Evolutionary conservation across 2,888 invertebrate species (phyloP).

Genomic region (Corbicula japonica): DNA sequence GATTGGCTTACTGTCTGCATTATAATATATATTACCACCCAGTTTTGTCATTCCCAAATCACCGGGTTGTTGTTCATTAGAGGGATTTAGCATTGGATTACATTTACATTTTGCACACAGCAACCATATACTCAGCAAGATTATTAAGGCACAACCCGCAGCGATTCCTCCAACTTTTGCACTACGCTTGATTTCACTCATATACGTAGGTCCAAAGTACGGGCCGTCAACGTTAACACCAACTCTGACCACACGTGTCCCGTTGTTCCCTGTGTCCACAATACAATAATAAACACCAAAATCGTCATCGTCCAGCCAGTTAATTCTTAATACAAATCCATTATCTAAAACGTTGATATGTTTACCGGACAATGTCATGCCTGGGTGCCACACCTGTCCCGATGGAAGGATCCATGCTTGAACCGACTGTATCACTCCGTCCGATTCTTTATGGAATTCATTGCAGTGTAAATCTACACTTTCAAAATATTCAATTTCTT

Average conservation of each 20-base stretch:
- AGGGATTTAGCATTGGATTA: background rate
- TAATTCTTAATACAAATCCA: slow-evolving; percentile 55
- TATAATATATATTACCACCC: slow-evolving; percentile 32
- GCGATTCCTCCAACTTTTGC: slow-evolving; percentile 80
- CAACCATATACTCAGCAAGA: slow-evolving; percentile 11
- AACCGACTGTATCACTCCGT: slow-evolving; percentile 20
- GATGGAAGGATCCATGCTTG: slow-evolving; percentile 35
- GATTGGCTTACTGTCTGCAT: slow-evolving; percentile 23
- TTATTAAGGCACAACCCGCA: slow-evolving; percentile 57
- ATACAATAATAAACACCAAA: slow-evolving; percentile 78
- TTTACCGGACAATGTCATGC: background rate
- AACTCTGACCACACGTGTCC: slow-evolving; percentile 58
- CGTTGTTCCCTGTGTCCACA: slow-evolving; percentile 43
- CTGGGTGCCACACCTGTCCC: slow-evolving; percentile 3
- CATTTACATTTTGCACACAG: background rate
- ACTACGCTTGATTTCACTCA: slow-evolving; percentile 68
- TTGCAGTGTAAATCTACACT: slow-evolving; percentile 56
- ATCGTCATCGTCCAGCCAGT: slow-evolving; percentile 72
- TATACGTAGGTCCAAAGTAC: slow-evolving; percentile 65
- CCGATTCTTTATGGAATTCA: slow-evolving; percentile 25
- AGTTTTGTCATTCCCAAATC: slow-evolving; percentile 8
- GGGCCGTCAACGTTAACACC: slow-evolving; percentile 79
- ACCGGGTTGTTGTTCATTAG: background rate
- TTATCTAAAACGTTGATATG: slow-evolving; percentile 18
- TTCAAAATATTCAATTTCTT: slow-evolving; percentile 58